Percentiles rank a stretch among this genome's conserved stretches.
These are phyloP conservation scores for Drosophila punjabiensis DNA, from an alignment of 1,140 invertebrate species.

Conservation along the genomic window DNA sequence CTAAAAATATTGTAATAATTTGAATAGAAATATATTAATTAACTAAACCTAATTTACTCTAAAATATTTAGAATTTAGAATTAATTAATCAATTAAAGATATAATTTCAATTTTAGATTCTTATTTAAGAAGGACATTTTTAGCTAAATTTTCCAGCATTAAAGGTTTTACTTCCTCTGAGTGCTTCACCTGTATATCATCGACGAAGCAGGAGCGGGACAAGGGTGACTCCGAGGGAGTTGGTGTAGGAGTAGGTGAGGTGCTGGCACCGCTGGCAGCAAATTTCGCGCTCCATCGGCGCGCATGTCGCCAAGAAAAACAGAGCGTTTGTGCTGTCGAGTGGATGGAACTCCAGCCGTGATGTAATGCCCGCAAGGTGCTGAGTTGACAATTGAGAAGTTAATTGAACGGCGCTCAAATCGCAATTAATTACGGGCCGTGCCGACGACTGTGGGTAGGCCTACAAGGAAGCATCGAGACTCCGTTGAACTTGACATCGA, in stretches of 20 bases:
- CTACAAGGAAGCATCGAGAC: conserved; percentile 66
- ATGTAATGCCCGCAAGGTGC: conserved; percentile 45
- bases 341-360: conserved; percentile 47
- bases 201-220: background rate
- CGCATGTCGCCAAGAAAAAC: conserved; percentile 44
- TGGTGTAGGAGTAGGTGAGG: background rate
- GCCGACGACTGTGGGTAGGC: conserved; percentile 42
- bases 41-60: background rate
- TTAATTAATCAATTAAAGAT: background rate
- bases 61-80: too few species aligned
- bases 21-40: background rate
- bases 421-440: conserved; percentile 54
- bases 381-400: conserved; percentile 63
- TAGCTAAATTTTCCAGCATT: background rate
- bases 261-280: conserved; percentile 21
- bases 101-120: background rate
- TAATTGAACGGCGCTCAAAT: conserved; percentile 65
- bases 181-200: conserved; percentile 12
- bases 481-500: conserved; percentile 64
- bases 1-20: too few species aligned
- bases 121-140: background rate
- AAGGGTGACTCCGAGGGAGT: background rate
- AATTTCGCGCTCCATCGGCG: conserved; percentile 54
- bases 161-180: background rate
- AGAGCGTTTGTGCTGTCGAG: conserved; percentile 47